A percentile compares a stretch with the other conserved stretches of the same genome.
Conservation (phyloP, 2,888 invertebrate genomes). For the Gandaritis pyraliata region DNA sequence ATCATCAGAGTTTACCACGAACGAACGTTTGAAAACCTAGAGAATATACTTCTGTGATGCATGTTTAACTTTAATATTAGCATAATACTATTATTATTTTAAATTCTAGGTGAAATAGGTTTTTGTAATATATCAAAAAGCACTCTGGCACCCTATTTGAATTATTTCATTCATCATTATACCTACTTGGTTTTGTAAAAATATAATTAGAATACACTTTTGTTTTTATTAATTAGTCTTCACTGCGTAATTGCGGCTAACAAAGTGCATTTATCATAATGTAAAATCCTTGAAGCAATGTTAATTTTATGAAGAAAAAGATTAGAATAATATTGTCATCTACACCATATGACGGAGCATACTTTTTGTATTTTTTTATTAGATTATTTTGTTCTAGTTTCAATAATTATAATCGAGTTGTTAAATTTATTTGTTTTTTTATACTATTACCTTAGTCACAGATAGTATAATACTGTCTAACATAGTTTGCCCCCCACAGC, state of each 20-base stretch:
- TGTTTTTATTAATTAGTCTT: conserved; percentile 16
- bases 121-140: conserved; percentile 8
- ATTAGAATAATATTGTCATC: conserved; percentile 2
- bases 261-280: conserved; percentile 22
- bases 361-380: conserved; percentile 52
- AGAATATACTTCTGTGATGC: conserved; percentile 1
- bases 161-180: no score
- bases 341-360: conserved; percentile 11
- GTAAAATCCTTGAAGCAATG: conserved; percentile 7
- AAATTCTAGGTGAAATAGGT: not conserved
- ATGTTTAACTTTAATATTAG: not conserved
- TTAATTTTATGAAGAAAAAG: conserved; percentile 4
- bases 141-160: conserved; percentile 24
- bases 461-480: no score
- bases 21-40: not conserved
- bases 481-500: no score
- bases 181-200: conserved; percentile 9
- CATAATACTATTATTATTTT: no score
- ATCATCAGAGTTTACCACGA: no score
- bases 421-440: conserved; percentile 48
- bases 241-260: conserved; percentile 14
- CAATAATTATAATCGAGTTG: conserved; percentile 68
- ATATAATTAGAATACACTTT: conserved; percentile 1
- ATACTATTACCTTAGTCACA: no score
- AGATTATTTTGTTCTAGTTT: conserved; percentile 51